Evolutionary conservation across 2,797 vertebrate genomes (phyloP).

Genomic region (Argentina silus): DNA sequence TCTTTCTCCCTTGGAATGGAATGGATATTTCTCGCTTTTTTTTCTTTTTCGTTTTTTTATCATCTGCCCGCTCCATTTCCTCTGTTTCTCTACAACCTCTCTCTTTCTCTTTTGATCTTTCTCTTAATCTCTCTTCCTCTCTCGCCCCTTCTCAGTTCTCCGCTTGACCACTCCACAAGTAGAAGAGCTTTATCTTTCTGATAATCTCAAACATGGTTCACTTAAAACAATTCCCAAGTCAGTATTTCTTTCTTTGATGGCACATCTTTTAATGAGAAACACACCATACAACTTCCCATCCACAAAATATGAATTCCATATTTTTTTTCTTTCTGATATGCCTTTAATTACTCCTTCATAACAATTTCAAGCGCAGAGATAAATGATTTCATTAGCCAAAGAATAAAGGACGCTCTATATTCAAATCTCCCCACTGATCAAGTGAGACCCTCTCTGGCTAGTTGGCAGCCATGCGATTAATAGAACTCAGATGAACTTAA

Average conservation of each 20-base stretch:
- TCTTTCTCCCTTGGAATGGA: neutral
- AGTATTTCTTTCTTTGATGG: neutral
- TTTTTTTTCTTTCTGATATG: conserved; percentile 44
- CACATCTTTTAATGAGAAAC: neutral
- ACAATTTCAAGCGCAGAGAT: conserved; percentile 71
- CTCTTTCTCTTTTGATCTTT: neutral
- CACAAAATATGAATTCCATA: neutral
- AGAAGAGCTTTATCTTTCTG: neutral
- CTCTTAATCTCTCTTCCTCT: neutral
- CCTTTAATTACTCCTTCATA: conserved; percentile 64
- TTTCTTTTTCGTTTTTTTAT: too few species aligned
- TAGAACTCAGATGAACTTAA: conserved; percentile 49
- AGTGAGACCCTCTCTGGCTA: conserved; percentile 61
- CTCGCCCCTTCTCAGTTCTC: neutral
- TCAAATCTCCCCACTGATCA: conserved; percentile 67
- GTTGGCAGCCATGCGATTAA: conserved; percentile 48
- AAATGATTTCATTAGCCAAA: conserved; percentile 73
- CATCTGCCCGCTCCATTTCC: too few species aligned
- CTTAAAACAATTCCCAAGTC: neutral
- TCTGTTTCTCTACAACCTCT: neutral
- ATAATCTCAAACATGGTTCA: neutral
- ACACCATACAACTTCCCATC: neutral
- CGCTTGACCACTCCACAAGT: neutral
- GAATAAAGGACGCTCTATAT: conserved; percentile 72
- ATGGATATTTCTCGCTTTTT: too few species aligned